Evolutionary conservation across 2,113 vertebrate species (phyloP).

Genomic region (Corynorhinus townsendii): DNA sequence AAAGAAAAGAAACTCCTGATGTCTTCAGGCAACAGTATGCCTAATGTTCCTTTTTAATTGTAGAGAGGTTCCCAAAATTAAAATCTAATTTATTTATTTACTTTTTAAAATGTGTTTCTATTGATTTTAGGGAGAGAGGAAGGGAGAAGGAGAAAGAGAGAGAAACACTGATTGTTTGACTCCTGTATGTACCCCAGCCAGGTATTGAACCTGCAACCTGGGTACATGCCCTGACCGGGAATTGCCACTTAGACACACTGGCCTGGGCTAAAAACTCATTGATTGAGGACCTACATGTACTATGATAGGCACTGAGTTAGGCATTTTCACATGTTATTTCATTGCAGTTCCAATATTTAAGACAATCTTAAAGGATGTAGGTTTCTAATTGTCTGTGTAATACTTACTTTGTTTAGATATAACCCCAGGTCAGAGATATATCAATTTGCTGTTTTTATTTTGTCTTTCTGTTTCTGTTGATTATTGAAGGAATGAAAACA

Average conservation of each 20-base stretch:
- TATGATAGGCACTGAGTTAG: not conserved
- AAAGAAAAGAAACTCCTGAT: not conserved
- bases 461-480: not conserved
- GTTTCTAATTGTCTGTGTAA: not conserved
- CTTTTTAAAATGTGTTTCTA: not conserved
- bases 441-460: not conserved
- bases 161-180: not conserved
- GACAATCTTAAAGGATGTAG: not conserved
- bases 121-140: not conserved
- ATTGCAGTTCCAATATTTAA: not conserved
- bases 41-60: not conserved
- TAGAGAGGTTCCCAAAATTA: not conserved
- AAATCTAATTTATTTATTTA: not conserved
- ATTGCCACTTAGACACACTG: not conserved
- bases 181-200: not conserved
- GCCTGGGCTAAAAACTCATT: not conserved
- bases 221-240: not conserved
- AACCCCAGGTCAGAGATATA: not conserved
- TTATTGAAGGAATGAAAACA: slow-evolving; percentile 33
- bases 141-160: not conserved
- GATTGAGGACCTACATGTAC: not conserved
- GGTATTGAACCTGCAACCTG: not conserved
- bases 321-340: not conserved
- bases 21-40: not conserved
- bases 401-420: not conserved